Evolutionary conservation across 1,140 invertebrate genomes (phyloP), one percentile per base, ranked within the genome.

Genomic region (Rhizoglyphus robini): DNA sequence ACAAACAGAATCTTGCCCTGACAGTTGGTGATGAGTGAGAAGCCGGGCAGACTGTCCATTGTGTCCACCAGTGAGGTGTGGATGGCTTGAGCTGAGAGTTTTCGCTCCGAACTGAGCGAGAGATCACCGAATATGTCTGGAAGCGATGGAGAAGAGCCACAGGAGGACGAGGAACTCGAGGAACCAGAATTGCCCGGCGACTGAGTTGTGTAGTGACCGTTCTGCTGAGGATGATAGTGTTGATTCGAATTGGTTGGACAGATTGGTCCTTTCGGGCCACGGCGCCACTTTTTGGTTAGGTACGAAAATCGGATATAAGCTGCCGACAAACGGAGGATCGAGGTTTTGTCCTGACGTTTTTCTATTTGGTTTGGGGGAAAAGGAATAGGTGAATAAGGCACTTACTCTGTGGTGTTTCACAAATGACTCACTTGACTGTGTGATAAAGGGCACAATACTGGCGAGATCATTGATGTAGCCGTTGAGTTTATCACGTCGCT

Each of bases 1-100:
- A 92, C 83, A 70, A 90, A 87, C n/a, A 94, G 81, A 61, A 96
- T 86, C 72, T 90, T 85, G 0, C 89, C 90, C 65, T 82, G 82
- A 65, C 84, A 83, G 0, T 87, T 87, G 1, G 88, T 77, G 4
- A 91, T 84, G 51, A 95, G 74, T 60, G 93, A 77, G 88, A 90
- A 82, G 0, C 81, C 82, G 60, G 82, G 79, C 38, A 81, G 2
- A 70, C 36, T 49, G 65, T 70, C 20, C 13, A 38, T 51, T 67
- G 69, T 46, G 63, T 62, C 69, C 70, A 71, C 27, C 27, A 58
- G 23, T 58, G 13, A 11, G 11, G 8, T 5, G 5, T 58, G 13
- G 54, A 58, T 31, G 4, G 20, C 48, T n/a, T 23, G 11, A 23
- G 20, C 48, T 51, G 20, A 20, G 48, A 5, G 8, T 51, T 51